Evolutionary conservation across 2,113 vertebrate species (phyloP).

Genomic region (human): GRCh38 chr11:111679501-111680000

Average conservation of each 20-base stretch:
- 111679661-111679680: neutral
- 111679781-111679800: neutral
- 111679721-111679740: neutral
- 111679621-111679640: neutral
- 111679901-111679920: too few relatives aligned
- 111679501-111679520: constrained; percentile 56
- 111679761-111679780: constrained; percentile 12
- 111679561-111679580: constrained; percentile 35
- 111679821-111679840: neutral
- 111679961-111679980: too few relatives aligned
- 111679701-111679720: constrained; percentile 25
- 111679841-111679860: too few relatives aligned
- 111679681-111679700: neutral
- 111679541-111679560: constrained; percentile 40
- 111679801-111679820: neutral
- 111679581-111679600: constrained; percentile 12
- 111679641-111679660: neutral
- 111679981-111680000: too few relatives aligned
- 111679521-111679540: constrained; percentile 45
- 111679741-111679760: constrained; percentile 4
- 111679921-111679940: too few relatives aligned
- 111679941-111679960: too few relatives aligned
- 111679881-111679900: too few relatives aligned
- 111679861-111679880: too few relatives aligned
- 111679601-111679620: constrained; percentile 36